phyloP scores from a whole-genome alignment of 2,113 vertebrate species.

The Ancistrus triradiatus region DNA sequence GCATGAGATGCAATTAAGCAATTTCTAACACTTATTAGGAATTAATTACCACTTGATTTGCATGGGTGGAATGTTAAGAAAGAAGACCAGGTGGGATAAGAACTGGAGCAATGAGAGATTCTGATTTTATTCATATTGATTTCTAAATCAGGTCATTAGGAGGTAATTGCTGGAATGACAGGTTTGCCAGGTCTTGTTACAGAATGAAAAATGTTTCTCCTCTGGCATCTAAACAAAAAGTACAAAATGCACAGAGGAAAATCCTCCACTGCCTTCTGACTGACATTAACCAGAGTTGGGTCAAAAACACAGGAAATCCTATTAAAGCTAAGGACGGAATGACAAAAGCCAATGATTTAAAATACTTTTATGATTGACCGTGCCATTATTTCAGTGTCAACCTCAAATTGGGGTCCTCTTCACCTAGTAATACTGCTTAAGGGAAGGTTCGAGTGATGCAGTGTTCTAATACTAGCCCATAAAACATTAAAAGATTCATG shows the following conservation, averaged over 20 bases:
- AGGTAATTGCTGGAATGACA: conserved; percentile 33
- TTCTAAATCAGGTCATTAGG: conserved; percentile 44
- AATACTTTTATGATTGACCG: not conserved
- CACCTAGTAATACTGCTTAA: too few species aligned
- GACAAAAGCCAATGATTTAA: not conserved
- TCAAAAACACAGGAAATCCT: not conserved
- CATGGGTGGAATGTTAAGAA: conserved; percentile 49
- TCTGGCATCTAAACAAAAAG: conserved; percentile 12
- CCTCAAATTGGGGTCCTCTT: conserved; percentile 2
- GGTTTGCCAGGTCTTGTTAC: conserved; percentile 19
- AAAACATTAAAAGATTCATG: too few species aligned
- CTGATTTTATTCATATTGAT: conserved; percentile 50
- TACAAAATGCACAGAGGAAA: not conserved
- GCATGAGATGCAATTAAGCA: conserved; percentile 53
- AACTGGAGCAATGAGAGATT: not conserved
- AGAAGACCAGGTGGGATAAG: conserved; percentile 22
- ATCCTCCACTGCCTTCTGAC: not conserved
- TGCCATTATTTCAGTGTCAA: not conserved
- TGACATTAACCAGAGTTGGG: not conserved
- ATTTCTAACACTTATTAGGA: conserved; percentile 55
- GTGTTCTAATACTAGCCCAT: too few species aligned
- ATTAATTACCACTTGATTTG: conserved; percentile 61
- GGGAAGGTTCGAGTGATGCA: too few species aligned
- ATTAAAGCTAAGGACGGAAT: not conserved
- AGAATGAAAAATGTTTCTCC: conserved; percentile 29